Percentiles rank a stretch among this genome's conserved stretches.
phyloP scores from a whole-genome alignment of 2,797 vertebrate species.

The Astyanax mexicanus region DNA sequence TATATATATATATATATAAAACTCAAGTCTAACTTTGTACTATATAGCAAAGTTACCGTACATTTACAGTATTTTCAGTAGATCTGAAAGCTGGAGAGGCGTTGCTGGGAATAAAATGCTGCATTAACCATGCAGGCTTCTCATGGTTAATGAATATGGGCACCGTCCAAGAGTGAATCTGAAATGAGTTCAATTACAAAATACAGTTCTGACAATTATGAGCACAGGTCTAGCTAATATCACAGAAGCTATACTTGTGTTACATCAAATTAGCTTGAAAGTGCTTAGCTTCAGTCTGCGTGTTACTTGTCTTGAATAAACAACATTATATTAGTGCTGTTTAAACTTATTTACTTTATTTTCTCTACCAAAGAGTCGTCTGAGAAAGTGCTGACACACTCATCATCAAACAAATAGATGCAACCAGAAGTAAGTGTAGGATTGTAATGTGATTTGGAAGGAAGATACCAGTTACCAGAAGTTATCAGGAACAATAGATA shows the following conservation, averaged over 20 bases:
- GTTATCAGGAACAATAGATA: too few relatives aligned
- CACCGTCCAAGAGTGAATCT: conserved; percentile 40
- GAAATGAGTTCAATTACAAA: conserved; percentile 42
- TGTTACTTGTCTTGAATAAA: neutral
- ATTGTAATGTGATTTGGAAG: too few relatives aligned
- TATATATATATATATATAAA: too few relatives aligned
- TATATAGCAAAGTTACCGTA: too few relatives aligned
- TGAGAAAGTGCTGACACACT: neutral
- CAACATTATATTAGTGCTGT: too few relatives aligned
- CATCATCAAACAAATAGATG: too few relatives aligned
- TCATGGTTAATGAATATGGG: conserved; percentile 51
- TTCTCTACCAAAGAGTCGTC: neutral
- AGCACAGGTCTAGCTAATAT: conserved; percentile 16
- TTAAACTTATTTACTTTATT: neutral
- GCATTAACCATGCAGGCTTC: conserved; percentile 52
- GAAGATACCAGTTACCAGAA: too few relatives aligned
- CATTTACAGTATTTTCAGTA: too few relatives aligned
- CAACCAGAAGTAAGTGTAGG: too few relatives aligned
- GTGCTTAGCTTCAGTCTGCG: conserved; percentile 32
- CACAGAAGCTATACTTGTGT: conserved; percentile 12
- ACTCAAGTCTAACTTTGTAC: too few relatives aligned
- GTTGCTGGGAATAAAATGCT: conserved; percentile 49
- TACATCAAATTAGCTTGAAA: conserved; percentile 57
- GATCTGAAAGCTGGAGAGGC: neutral
- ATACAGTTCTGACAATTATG: conserved; percentile 36